These are phyloP conservation scores for Pelecanoides urinatrix DNA, from an alignment of 2,113 vertebrate species.

Conservation along the genomic window DNA sequence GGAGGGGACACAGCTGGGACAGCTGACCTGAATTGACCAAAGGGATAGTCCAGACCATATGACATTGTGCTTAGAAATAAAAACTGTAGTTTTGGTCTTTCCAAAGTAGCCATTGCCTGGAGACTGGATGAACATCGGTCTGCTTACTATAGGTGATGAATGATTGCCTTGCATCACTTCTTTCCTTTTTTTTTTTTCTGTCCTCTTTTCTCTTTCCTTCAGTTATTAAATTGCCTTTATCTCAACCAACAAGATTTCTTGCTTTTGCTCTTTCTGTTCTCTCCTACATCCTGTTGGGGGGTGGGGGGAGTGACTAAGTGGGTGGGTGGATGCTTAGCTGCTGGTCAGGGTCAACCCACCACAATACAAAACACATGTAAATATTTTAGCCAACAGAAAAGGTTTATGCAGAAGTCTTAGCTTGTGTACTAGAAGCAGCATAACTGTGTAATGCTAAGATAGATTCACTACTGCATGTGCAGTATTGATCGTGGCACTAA, in stretches of 20 bases:
- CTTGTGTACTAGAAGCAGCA: not conserved
- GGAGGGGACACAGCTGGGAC: not conserved
- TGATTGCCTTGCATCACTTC: not conserved
- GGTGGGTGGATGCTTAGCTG: not conserved
- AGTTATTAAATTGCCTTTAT: not conserved
- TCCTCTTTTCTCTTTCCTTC: not conserved
- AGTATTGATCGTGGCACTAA: not conserved
- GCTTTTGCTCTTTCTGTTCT: not conserved
- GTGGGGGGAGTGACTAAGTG: not conserved
- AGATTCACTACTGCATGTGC: not conserved
- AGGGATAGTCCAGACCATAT: not conserved
- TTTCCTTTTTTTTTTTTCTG: too few species aligned
- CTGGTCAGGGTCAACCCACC: not conserved
- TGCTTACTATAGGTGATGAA: not conserved
- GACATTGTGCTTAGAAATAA: not conserved
- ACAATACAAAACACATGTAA: not conserved
- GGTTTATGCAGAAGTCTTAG: not conserved
- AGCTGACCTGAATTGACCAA: not conserved
- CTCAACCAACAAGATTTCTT: not conserved
- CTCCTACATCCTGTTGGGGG: not conserved
- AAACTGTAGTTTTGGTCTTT: not conserved
- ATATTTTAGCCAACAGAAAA: not conserved
- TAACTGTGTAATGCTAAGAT: not conserved
- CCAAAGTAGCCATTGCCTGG: not conserved
- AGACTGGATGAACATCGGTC: not conserved